These are phyloP conservation scores for Ciconia nigra DNA, from an alignment of 2,797 vertebrate species.

Conservation along the genomic window DNA sequence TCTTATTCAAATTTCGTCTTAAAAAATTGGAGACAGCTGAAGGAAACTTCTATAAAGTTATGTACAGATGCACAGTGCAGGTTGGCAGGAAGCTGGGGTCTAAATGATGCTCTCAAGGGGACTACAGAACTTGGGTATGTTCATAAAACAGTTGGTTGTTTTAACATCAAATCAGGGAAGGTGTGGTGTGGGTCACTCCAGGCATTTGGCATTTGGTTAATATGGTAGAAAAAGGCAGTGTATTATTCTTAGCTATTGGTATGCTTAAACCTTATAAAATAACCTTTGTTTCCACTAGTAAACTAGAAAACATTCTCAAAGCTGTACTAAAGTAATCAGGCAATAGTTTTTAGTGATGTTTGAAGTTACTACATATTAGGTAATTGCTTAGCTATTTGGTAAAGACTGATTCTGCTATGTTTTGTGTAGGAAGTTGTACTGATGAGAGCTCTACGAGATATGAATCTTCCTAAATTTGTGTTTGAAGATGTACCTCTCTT, in stretches of 20 bases:
- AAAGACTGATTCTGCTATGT: background rate
- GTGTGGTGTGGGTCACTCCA: background rate
- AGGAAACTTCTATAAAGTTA: background rate
- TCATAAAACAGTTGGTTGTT: background rate
- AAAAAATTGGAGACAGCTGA: background rate
- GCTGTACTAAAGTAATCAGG: background rate
- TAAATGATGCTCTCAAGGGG: background rate
- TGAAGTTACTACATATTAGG: background rate
- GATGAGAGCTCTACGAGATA: slow-evolving; percentile 95
- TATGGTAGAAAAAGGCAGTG: background rate
- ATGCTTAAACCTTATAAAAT: background rate
- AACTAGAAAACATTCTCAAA: background rate
- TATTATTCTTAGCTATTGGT: background rate
- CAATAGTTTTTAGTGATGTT: background rate
- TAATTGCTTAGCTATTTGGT: background rate
- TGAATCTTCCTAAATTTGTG: slow-evolving; percentile 97
- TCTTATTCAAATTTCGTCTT: background rate
- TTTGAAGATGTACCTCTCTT: slow-evolving; percentile 97
- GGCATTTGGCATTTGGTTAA: background rate
- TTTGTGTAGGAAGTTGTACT: slow-evolving; percentile 89
- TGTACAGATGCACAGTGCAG: background rate
- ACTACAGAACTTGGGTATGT: background rate
- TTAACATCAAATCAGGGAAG: background rate
- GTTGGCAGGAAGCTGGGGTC: background rate
- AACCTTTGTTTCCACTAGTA: background rate